Base-by-base conservation (phyloP, 2,888 invertebrate genomes). In the Ichneumon xanthorius region DNA sequence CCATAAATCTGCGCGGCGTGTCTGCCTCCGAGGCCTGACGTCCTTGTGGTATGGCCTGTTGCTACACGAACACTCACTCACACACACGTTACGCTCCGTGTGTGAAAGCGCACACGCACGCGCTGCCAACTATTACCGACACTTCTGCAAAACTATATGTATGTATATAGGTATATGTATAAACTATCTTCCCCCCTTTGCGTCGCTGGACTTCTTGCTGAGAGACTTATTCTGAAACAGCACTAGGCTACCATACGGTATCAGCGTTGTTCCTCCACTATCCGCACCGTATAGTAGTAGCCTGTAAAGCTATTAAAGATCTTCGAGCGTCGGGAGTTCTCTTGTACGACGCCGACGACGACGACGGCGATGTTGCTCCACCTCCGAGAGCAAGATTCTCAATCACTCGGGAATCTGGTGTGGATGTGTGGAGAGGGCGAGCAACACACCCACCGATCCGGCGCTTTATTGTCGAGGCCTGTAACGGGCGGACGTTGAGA, bases 1-100 rank as follows among this genome's bases (percentile, higher is more conserved):
- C 88, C 88, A 89, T 90, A 89, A 90, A 90, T 90, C 89, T 89
- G 86, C 86, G 84, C 87, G 88, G 89, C 88, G 88, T 88, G 89
- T 86, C 87, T 86, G 87, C 87, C 88, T 87, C 84, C 79, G 72
- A 85, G 85, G 83, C 90, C 86, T 88, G 91, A 90, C 91, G 92
- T 91, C 92, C 92, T 92, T 92, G 92, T 89, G 86, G 87, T 85
- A 77, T 83, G 63, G 87, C 67, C 86, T 86, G 33, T 61, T 61
- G 26, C 33, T 86, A 88, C 87, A 87, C 87, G 89, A 84, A 80
- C 82, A 87, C 88, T 82, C 82, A 86, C 87, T 88, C 84, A 86
- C 67, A 68, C 70, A 45, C 55, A 63, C 6, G 65, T 5, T 9
- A 61, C 5, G 5, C 33, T 33, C 33, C 30, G 30, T 33, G 33